phyloP scores from a whole-genome alignment of 1,140 invertebrate genomes.

The Cyclargus thomasi region DNA sequence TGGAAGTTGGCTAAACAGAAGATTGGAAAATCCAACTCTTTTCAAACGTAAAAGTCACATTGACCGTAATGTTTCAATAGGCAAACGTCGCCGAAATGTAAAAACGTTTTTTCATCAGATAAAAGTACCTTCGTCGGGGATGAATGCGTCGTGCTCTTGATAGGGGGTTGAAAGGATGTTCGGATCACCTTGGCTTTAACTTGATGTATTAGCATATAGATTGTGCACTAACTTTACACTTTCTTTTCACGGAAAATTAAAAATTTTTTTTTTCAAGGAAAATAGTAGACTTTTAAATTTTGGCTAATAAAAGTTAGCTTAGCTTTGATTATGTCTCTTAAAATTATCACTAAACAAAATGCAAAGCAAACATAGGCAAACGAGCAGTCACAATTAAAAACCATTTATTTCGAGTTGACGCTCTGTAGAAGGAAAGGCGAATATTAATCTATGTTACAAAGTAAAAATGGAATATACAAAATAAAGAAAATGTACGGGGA shows the following conservation, averaged over 20 bases:
- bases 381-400: no score
- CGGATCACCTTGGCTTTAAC: constrained; percentile 1
- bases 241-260: neutral
- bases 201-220: constrained; percentile 11
- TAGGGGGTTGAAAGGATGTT: neutral
- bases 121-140: constrained; percentile 21
- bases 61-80: constrained; percentile 40
- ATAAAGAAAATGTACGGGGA: neutral
- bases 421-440: no score
- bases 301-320: no score
- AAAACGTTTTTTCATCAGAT: constrained; percentile 24
- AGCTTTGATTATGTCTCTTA: no score
- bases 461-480: neutral
- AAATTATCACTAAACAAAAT: no score
- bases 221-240: constrained; percentile 9
- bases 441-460: no score
- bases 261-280: neutral
- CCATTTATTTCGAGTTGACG: no score
- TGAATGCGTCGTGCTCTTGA: constrained; percentile 6
- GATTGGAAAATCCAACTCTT: neutral
- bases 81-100: constrained; percentile 19
- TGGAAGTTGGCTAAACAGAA: no score
- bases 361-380: no score
- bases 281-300: neutral
- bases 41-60: constrained; percentile 23